phyloP scores from a whole-genome alignment of 2,888 invertebrate species.

The Pomacea canaliculata region DNA sequence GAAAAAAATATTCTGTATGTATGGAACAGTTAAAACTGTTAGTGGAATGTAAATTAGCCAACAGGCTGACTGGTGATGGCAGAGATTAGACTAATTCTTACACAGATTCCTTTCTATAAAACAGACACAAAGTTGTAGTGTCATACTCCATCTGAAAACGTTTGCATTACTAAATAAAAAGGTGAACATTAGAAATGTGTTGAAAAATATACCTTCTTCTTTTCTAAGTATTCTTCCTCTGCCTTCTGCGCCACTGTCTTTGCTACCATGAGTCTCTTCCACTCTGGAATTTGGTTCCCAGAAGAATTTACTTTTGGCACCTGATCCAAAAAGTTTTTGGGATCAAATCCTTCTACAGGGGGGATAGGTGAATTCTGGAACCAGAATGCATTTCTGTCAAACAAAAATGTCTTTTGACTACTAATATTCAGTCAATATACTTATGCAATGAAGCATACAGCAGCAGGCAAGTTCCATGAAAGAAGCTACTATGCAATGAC shows the following conservation, averaged over 20 bases:
- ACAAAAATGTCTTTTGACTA: neutral
- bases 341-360: conserved; percentile 50
- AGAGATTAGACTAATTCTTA: neutral
- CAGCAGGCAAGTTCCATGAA: neutral
- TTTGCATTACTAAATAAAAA: too few species aligned
- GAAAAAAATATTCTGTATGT: neutral
- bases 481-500: neutral
- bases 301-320: conserved; percentile 90
- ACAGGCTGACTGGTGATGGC: neutral
- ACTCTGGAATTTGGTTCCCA: conserved; percentile 90
- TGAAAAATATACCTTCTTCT: conserved; percentile 73
- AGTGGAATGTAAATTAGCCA: too few species aligned
- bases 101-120: too few species aligned
- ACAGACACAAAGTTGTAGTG: too few species aligned
- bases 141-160: too few species aligned
- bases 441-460: neutral
- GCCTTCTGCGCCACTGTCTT: conserved; percentile 94
- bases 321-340: conserved; percentile 72
- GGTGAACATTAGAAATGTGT: too few species aligned
- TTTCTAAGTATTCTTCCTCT: conserved; percentile 88
- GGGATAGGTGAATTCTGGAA: conserved; percentile 18
- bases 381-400: neutral
- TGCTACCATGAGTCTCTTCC: conserved; percentile 96
- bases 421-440: neutral
- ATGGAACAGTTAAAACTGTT: too few species aligned